These are phyloP conservation scores for Tipula helvola DNA, from an alignment of 2,888 invertebrate species.

Conservation along the genomic window DNA sequence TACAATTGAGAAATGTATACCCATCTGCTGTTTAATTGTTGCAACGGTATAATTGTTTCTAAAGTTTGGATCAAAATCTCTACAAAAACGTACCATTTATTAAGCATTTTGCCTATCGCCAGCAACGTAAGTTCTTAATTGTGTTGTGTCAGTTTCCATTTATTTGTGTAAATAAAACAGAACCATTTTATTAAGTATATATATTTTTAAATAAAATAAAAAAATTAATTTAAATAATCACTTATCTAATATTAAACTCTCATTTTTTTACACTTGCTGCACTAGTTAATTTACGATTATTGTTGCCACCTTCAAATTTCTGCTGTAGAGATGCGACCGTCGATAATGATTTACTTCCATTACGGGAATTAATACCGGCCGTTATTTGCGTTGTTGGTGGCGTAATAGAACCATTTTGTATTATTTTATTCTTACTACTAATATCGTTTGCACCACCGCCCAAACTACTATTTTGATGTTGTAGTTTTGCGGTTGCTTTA, in stretches of 20 bases:
- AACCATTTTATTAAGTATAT: background rate
- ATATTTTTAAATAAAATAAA: slow-evolving; percentile 4
- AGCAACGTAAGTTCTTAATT: too few relatives aligned
- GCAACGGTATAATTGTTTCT: too few relatives aligned
- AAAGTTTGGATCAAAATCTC: too few relatives aligned
- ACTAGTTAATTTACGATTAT: background rate
- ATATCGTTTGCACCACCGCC: slow-evolving; percentile 12
- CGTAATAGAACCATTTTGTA: background rate
- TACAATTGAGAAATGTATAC: too few relatives aligned
- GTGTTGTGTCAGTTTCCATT: too few relatives aligned
- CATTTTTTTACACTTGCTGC: slow-evolving; percentile 12
- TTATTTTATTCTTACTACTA: slow-evolving; percentile 12
- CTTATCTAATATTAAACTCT: slow-evolving; percentile 11
- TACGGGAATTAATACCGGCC: slow-evolving; percentile 13
- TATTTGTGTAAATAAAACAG: background rate
- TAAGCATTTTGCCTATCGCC: too few relatives aligned
- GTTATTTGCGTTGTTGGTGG: slow-evolving; percentile 12
- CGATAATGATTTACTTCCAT: slow-evolving; percentile 37
- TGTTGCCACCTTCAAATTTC: slow-evolving; percentile 49
- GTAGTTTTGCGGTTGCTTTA: background rate
- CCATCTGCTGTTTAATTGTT: too few relatives aligned
- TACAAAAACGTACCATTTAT: too few relatives aligned
- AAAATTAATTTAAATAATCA: slow-evolving; percentile 4
- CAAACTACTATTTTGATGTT: slow-evolving; percentile 1
- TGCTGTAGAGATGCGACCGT: slow-evolving; percentile 67